Conservation (phyloP, 2,888 invertebrate genomes). For the Hoplodrina ambigua region DNA sequence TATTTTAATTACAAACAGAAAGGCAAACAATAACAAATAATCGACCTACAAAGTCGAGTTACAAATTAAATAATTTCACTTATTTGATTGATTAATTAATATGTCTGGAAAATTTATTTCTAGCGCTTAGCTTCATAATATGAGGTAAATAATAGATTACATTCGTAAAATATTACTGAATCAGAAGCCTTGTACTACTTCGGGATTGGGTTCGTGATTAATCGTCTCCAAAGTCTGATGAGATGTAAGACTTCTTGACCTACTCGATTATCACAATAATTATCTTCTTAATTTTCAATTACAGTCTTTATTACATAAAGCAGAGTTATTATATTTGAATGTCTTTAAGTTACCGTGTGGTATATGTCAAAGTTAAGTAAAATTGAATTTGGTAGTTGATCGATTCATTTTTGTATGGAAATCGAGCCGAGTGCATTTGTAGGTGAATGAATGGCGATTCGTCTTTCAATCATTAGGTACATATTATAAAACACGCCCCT, state of each 20-base stretch:
- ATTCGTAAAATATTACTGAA: conserved; percentile 28
- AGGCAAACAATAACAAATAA: too few relatives aligned
- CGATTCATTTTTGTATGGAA: background rate
- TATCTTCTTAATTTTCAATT: conserved; percentile 9
- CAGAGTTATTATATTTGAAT: conserved; percentile 18
- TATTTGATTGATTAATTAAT: conserved; percentile 2
- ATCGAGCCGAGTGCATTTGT: too few relatives aligned
- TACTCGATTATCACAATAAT: conserved; percentile 22
- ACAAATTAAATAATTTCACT: conserved; percentile 1
- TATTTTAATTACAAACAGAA: too few relatives aligned
- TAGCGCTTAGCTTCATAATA: conserved; percentile 5
- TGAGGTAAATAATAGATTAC: conserved; percentile 30
- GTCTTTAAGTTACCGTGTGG: background rate
- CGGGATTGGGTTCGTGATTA: conserved; percentile 30
- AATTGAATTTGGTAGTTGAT: background rate
- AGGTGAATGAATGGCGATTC: too few relatives aligned
- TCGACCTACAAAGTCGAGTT: too few relatives aligned
- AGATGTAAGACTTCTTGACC: conserved; percentile 10
- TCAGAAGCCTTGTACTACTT: conserved; percentile 31
- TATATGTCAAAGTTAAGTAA: background rate
- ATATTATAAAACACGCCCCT: too few relatives aligned
- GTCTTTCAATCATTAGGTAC: too few relatives aligned
- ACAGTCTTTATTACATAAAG: background rate
- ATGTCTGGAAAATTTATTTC: conserved; percentile 23
- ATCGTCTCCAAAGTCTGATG: conserved; percentile 17